Base-by-base conservation (phyloP, 2,888 invertebrate species). In the Rhorus exstirpatorius region DNA sequence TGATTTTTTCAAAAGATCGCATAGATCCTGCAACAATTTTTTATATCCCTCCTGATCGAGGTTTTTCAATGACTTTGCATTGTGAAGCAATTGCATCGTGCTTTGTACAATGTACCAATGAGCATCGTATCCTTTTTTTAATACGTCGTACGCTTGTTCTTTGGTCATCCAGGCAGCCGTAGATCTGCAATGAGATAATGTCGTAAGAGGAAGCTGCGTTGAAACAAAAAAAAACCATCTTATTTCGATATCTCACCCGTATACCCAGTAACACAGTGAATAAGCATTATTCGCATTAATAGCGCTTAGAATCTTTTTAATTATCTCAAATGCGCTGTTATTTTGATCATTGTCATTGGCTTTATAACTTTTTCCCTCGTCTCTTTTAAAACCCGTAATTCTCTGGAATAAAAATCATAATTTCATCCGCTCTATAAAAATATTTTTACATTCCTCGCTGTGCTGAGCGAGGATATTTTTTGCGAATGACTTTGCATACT, bases 31-130 rank as follows among this genome's bases (percentile, higher is more conserved):
- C n/a, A n/a, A 55, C 24, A 55, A 55, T n/a, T 26, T 55, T 1
- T 55, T n/a, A n/a, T 55, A 55, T 55, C 55, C 26, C 10, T 55
- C 26, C 0, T 14, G 55, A 55, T 55, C 55, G 55, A 55, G 12
- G 24, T 53, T 21, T 21, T 53, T 53, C 21, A 53, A 12, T 6
- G 55, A 38, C 10, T 38, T 38, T 38, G 38, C 38, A 10, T 10
- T 38, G 38, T 38, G 4, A 8, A 38, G 8, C 1, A 38, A 8
- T 8, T 8, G 10, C 4, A 10, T 10, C 3, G 38, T 8, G 8
- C 8, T 38, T 38, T 38, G 38, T 8, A 38, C 8, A 8, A 38
- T 38, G 38, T 38, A 38, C 8, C 10, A 8, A 3, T 4, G 38
- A 38, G 38, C 38, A 7, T 38, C 38, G 8, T 3, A 38, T 38